phyloP scores from a whole-genome alignment of 2,113 vertebrate genomes.

The Podocnemis expansa region DNA sequence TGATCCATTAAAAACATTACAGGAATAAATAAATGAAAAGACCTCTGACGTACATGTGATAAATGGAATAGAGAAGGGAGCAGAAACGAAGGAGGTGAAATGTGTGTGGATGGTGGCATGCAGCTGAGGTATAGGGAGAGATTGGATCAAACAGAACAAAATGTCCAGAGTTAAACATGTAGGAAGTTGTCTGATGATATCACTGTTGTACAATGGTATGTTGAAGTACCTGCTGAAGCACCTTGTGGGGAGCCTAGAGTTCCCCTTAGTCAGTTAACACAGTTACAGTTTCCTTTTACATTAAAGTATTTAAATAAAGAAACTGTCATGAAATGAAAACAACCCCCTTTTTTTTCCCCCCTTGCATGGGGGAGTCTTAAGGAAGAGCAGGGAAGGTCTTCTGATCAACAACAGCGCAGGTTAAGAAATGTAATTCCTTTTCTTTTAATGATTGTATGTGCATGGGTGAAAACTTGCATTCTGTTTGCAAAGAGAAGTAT shows the following conservation, averaged over 20 bases:
- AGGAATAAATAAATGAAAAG: neutral
- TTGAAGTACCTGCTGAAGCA: neutral
- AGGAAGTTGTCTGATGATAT: too few relatives aligned
- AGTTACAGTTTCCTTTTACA: neutral
- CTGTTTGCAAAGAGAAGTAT: neutral
- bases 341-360: neutral
- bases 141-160: neutral
- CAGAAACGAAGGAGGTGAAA: neutral
- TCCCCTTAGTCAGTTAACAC: neutral
- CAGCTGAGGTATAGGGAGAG: neutral
- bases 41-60: neutral
- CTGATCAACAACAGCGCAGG: neutral
- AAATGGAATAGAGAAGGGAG: neutral
- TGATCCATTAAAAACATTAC: neutral
- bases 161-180: neutral
- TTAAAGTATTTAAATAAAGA: neutral
- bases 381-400: neutral
- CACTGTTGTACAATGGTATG: neutral
- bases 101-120: neutral
- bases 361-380: neutral
- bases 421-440: neutral
- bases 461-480: neutral
- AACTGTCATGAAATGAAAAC: neutral
- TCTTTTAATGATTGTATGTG: neutral
- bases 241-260: neutral